Evolutionary conservation across 2,888 invertebrate genomes (phyloP).

Genomic region (Melinaea menophilus): DNA sequence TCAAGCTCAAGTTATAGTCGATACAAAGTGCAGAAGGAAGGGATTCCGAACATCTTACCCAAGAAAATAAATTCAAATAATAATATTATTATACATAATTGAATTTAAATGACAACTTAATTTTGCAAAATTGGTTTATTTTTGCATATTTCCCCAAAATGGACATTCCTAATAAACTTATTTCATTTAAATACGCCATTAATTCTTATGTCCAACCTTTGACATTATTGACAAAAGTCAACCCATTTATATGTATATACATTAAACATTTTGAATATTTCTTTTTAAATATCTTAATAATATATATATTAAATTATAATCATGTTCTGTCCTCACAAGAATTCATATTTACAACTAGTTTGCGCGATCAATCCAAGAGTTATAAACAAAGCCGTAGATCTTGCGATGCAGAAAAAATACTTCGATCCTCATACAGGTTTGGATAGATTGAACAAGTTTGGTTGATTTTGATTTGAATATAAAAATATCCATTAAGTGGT

Average conservation of each 20-base stretch:
- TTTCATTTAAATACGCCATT: background rate
- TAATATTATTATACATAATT: background rate
- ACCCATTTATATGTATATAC: conserved; percentile 4
- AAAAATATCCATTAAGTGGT: too few relatives aligned
- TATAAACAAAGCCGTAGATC: conserved; percentile 62
- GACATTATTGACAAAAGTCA: conserved; percentile 2
- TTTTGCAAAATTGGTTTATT: conserved; percentile 2
- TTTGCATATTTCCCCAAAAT: background rate
- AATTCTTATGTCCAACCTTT: background rate
- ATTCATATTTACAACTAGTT: conserved; percentile 64
- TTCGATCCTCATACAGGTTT: conserved; percentile 56
- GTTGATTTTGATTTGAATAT: background rate
- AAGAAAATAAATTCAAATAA: conserved; percentile 44
- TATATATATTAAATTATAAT: conserved; percentile 23
- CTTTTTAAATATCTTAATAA: background rate
- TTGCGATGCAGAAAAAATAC: conserved; percentile 48
- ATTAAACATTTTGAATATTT: background rate
- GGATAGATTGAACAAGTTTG: background rate
- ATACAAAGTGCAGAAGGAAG: conserved; percentile 88
- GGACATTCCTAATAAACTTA: background rate
- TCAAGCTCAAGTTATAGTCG: conserved; percentile 89
- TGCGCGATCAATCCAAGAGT: conserved; percentile 60
- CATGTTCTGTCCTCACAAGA: conserved; percentile 67
- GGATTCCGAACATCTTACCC: conserved; percentile 77
- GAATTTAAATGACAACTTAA: background rate